These are phyloP conservation scores for Acleris laterana DNA, from an alignment of 2,888 invertebrate species.

Conservation along the genomic window DNA sequence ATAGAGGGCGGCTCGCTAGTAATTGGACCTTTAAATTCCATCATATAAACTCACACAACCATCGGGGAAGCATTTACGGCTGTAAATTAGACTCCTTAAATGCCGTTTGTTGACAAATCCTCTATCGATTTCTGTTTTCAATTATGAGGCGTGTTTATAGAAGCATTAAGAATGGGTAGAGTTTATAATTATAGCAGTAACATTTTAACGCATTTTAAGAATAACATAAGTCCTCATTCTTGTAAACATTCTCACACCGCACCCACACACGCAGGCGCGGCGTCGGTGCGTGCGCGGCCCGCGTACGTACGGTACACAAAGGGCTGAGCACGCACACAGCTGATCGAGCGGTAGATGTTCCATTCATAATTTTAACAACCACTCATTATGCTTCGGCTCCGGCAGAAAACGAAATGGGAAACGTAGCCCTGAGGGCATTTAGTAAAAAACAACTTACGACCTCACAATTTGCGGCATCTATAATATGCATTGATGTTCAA, in stretches of 20 bases:
- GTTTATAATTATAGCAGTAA: conserved; percentile 25
- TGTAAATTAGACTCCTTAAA: conserved; percentile 20
- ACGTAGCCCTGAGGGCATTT: conserved; percentile 58
- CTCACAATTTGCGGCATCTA: conserved; percentile 52
- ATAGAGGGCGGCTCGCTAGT: conserved; percentile 68
- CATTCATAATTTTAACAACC: conserved; percentile 82
- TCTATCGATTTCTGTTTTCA: neutral
- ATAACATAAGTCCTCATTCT: conserved; percentile 40
- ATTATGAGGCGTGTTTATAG: neutral
- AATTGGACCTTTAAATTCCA: conserved; percentile 77
- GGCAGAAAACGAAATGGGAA: conserved; percentile 63
- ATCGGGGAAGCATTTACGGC: conserved; percentile 43
- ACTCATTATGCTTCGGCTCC: conserved; percentile 66
- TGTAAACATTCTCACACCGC: conserved; percentile 36
- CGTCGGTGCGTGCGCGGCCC: conserved; percentile 17
- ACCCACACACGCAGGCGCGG: conserved; percentile 22
- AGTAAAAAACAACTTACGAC: conserved; percentile 53
- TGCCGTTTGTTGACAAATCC: too few relatives aligned
- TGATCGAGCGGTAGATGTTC: conserved; percentile 62
- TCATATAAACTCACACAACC: conserved; percentile 58
- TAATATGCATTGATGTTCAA: conserved; percentile 40
- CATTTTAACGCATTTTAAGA: conserved; percentile 35
- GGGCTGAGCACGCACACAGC: conserved; percentile 50
- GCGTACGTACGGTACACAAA: conserved; percentile 29
- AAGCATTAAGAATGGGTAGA: conserved; percentile 1